These are phyloP conservation scores for Anthrax anthrax DNA, from an alignment of 2,888 invertebrate species.

Conservation along the genomic window DNA sequence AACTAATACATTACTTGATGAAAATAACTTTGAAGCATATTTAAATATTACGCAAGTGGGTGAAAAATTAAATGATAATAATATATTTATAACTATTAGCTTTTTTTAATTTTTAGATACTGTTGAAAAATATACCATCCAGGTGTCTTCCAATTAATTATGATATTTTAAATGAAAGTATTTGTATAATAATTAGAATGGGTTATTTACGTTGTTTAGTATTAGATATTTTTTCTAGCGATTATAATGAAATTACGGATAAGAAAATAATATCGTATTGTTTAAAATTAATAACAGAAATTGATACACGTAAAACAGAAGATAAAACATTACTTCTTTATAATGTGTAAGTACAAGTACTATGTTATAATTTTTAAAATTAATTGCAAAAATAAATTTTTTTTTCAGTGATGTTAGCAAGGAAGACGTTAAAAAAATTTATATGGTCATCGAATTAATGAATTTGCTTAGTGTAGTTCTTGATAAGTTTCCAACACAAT, in stretches of 20 bases:
- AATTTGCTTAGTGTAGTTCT: slow-evolving; percentile 26
- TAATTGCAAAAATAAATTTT: too few species aligned
- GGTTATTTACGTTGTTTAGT: slow-evolving; percentile 19
- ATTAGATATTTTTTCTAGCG: slow-evolving; percentile 23
- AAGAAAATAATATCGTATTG: slow-evolving; percentile 21
- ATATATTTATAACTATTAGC: too few species aligned
- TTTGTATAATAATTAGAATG: neutral
- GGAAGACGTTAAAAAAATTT: slow-evolving; percentile 17
- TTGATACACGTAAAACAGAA: slow-evolving; percentile 21
- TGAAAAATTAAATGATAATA: neutral
- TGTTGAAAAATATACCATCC: slow-evolving; percentile 21
- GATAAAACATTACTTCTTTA: slow-evolving; percentile 34
- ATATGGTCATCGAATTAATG: slow-evolving; percentile 25
- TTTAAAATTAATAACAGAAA: slow-evolving; percentile 25
- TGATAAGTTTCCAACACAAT: slow-evolving; percentile 22
- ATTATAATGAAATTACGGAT: slow-evolving; percentile 24
- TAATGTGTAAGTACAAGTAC: slow-evolving; percentile 33
- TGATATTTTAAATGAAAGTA: neutral
- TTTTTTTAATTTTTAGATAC: slow-evolving; percentile 16
- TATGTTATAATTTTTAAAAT: neutral
- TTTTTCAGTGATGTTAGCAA: slow-evolving; percentile 20
- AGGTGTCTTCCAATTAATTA: slow-evolving; percentile 10
- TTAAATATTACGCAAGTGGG: slow-evolving; percentile 23
- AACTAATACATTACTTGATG: slow-evolving; percentile 17
- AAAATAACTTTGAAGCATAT: slow-evolving; percentile 19